Conservation (phyloP, 2,888 invertebrate genomes). For the Pachydiplax longipennis region DNA sequence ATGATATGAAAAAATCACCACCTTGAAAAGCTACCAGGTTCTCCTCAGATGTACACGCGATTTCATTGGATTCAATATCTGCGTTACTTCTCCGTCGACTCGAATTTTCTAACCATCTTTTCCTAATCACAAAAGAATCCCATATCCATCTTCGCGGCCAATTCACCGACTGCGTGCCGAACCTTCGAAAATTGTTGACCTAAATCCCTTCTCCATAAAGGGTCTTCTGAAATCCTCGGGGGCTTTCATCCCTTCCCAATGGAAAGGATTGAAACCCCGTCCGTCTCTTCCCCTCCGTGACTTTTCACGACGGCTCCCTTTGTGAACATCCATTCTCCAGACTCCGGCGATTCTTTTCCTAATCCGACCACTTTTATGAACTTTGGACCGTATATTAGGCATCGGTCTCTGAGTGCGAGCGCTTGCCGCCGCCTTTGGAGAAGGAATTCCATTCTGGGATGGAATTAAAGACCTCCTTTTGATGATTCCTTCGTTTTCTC, state of each 20-base stretch:
- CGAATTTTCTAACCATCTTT: no score
- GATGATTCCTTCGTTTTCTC: background rate
- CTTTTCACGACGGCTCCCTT: background rate
- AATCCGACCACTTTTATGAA: constrained; percentile 15
- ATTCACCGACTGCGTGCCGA: background rate
- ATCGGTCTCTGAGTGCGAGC: background rate
- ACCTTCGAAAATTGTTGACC: background rate
- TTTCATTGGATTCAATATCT: no score
- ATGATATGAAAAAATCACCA: no score
- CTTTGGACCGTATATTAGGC: constrained; percentile 13
- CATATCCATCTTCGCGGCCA: background rate
- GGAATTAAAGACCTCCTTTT: constrained; percentile 13
- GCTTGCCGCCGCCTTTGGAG: background rate
- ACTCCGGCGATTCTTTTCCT: background rate
- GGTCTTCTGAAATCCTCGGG: no score
- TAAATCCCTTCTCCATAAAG: background rate
- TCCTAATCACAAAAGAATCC: background rate
- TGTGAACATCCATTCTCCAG: background rate
- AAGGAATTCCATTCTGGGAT: background rate
- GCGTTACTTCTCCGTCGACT: no score
- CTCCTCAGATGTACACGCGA: no score
- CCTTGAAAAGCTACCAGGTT: no score
- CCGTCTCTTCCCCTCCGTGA: background rate
- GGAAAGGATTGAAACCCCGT: background rate
- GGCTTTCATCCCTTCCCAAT: background rate